Percentiles rank a stretch among this genome's conserved stretches.
Conservation (phyloP, 2,113 vertebrate species). For the Ochotona curzoniae region DNA sequence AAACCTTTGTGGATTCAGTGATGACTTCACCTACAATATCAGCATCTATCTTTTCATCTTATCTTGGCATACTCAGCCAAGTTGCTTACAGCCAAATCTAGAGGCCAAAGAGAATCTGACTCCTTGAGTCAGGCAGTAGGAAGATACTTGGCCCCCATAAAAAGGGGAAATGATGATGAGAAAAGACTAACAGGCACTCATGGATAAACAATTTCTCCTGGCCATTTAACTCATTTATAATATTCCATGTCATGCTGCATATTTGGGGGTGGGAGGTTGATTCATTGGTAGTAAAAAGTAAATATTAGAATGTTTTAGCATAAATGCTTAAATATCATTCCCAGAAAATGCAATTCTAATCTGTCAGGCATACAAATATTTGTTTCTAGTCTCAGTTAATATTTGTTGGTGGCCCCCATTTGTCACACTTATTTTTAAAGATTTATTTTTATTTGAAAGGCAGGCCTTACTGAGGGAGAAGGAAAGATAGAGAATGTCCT, state of each 20-base stretch:
- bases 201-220: not conserved
- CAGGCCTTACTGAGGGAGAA: too few species aligned
- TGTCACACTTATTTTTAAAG: not conserved
- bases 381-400: slow-evolving; percentile 41
- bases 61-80: too few species aligned
- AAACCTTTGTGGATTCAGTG: not conserved
- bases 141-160: not conserved
- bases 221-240: not conserved
- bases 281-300: not conserved
- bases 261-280: not conserved
- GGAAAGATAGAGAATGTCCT: too few species aligned
- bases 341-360: not conserved
- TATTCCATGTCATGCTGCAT: not conserved
- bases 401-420: slow-evolving; percentile 22
- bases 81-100: too few species aligned
- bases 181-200: not conserved
- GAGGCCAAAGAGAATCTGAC: not conserved
- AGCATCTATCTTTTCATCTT: too few species aligned
- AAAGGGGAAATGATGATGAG: not conserved
- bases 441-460: too few species aligned
- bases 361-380: slow-evolving; percentile 7
- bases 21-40: not conserved
- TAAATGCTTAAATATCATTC: not conserved
- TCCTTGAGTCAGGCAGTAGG: not conserved
- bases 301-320: slow-evolving; percentile 12